These are phyloP conservation scores for Ammodramus savannarum DNA, from an alignment of 2,113 vertebrate genomes.

Conservation along the genomic window DNA sequence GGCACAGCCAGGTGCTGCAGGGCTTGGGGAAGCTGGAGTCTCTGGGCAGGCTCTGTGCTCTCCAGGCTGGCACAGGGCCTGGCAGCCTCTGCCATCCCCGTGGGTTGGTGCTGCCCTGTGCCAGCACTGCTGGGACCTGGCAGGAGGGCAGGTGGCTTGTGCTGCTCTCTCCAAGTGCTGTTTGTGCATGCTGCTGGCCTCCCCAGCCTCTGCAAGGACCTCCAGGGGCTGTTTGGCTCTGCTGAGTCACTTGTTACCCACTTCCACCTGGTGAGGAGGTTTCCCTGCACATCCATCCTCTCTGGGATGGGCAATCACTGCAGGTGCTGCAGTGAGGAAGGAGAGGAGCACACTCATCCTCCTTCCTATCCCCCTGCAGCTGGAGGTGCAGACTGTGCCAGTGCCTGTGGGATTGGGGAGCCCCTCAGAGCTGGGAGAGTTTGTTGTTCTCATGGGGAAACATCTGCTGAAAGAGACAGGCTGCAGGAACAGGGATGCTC, in stretches of 20 bases:
- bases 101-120: not conserved
- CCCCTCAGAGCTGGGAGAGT: accelerated
- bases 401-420: not conserved
- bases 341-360: not conserved
- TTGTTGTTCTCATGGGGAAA: accelerated
- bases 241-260: not conserved
- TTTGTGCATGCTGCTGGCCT: not conserved
- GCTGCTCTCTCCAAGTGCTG: not conserved
- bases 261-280: not conserved
- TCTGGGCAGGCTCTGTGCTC: not conserved
- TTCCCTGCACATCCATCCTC: not conserved
- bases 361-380: not conserved
- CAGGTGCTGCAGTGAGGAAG: not conserved
- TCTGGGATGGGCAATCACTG: not conserved
- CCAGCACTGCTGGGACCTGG: not conserved
- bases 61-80: not conserved
- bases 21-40: not conserved
- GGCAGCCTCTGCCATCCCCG: not conserved
- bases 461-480: not conserved
- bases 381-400: not conserved
- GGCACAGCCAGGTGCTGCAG: not conserved
- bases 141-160: accelerated
- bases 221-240: not conserved
- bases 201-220: no score
- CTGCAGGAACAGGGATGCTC: not conserved